These are phyloP conservation scores for Agrenia bidenticulata DNA, from an alignment of 2,888 invertebrate species.

Conservation along the genomic window DNA sequence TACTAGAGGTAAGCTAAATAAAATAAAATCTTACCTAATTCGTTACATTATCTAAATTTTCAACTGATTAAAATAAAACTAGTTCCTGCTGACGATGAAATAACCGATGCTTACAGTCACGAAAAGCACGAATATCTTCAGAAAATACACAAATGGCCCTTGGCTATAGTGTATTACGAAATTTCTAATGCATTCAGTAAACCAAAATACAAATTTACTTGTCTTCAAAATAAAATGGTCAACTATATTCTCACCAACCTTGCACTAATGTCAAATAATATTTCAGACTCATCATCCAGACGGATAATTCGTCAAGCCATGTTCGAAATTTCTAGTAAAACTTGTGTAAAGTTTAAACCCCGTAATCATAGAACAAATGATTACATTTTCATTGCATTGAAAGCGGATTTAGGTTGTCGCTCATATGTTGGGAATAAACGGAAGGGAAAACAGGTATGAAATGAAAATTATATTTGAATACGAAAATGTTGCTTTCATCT, in stretches of 20 bases:
- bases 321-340: conserved; percentile 27
- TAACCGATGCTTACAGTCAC: too few relatives aligned
- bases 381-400: conserved; percentile 20
- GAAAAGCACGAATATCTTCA: too few relatives aligned
- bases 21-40: too few relatives aligned
- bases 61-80: too few relatives aligned
- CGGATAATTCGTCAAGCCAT: conserved; percentile 25
- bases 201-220: not conserved
- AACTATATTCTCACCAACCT: not conserved
- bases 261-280: not conserved
- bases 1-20: too few relatives aligned
- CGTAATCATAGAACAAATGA: conserved; percentile 5
- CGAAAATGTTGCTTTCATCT: too few relatives aligned
- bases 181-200: conserved; percentile 17
- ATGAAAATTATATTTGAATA: too few relatives aligned
- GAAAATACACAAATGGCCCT: not conserved
- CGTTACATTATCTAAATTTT: too few relatives aligned
- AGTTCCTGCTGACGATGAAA: too few relatives aligned
- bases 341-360: conserved; percentile 28
- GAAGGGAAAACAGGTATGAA: conserved; percentile 43
- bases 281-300: conserved; percentile 16
- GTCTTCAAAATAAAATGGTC: not conserved
- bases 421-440: conserved; percentile 50
- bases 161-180: not conserved
- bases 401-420: conserved; percentile 42